A percentile compares a stretch with the other conserved stretches of the same genome.
phyloP scores from a whole-genome alignment of 2,888 invertebrate genomes.

The Panopea generosa region DNA sequence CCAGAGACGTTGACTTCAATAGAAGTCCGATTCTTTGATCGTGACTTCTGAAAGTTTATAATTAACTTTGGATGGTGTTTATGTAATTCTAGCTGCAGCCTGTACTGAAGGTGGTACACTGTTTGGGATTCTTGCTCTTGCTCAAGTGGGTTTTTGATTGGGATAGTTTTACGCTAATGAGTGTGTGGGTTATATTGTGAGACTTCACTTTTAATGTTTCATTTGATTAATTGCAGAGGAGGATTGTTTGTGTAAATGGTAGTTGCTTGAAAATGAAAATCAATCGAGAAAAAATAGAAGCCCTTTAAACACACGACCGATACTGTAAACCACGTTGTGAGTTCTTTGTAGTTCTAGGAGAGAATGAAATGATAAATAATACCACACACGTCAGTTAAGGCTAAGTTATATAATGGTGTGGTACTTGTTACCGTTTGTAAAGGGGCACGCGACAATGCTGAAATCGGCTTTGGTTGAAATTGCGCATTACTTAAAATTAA shows the following conservation, averaged over 20 bases:
- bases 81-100: conserved; percentile 31
- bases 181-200: conserved; percentile 21
- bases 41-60: conserved; percentile 50
- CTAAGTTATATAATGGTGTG: too few species aligned
- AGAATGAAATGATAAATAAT: too few species aligned
- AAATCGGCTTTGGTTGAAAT: too few species aligned
- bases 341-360: too few species aligned
- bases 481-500: too few species aligned
- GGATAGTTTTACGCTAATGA: conserved; percentile 7
- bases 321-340: too few species aligned
- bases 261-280: too few species aligned
- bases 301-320: too few species aligned
- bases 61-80: conserved; percentile 65
- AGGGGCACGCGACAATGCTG: too few species aligned
- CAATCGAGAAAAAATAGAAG: too few species aligned
- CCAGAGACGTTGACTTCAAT: conserved; percentile 52
- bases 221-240: conserved; percentile 47
- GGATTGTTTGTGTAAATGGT: conserved; percentile 15
- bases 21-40: conserved; percentile 48
- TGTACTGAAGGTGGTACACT: conserved; percentile 27
- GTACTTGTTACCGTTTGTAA: too few species aligned
- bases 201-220: conserved; percentile 39
- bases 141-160: conserved; percentile 21
- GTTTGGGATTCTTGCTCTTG: conserved; percentile 34
- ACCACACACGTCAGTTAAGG: too few species aligned